A percentile compares a stretch with the other conserved stretches of the same genome.
phyloP scores from a whole-genome alignment of 2,888 invertebrate species.

The Noctua fimbriata region DNA sequence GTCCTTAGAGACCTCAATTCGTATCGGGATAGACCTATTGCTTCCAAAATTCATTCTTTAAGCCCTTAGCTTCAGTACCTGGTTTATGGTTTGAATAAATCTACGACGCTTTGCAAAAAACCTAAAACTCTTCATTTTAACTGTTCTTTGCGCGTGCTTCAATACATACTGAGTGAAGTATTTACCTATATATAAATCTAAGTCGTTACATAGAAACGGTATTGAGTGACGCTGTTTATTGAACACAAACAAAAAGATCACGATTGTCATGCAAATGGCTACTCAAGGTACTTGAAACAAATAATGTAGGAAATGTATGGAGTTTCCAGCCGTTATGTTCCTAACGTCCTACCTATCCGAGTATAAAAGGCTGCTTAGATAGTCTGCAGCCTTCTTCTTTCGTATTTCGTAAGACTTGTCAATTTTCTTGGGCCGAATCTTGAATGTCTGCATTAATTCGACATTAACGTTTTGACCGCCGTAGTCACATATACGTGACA shows the following conservation, averaged over 20 bases:
- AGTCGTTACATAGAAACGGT: background rate
- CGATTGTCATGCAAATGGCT: constrained; percentile 11
- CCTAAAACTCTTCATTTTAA: constrained; percentile 16
- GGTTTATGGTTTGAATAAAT: constrained; percentile 8
- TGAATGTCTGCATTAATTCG: background rate
- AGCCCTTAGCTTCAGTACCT: background rate
- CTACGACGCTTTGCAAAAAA: constrained; percentile 1
- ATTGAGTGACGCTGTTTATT: constrained; percentile 11
- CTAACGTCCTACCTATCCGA: background rate
- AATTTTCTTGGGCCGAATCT: background rate
- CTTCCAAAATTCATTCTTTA: background rate
- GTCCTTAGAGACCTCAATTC: no score
- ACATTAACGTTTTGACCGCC: no score
- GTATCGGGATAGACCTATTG: background rate
- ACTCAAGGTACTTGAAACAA: background rate
- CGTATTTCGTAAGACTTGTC: background rate
- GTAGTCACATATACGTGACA: no score
- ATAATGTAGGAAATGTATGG: constrained; percentile 7
- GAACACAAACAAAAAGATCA: constrained; percentile 26
- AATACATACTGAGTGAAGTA: constrained; percentile 11
- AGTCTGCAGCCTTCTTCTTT: background rate
- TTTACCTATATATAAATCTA: background rate
- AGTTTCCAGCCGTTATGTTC: background rate
- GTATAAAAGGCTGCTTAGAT: background rate
- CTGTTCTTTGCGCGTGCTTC: background rate